Conservation (phyloP, 92 coral and sea anemone genomes). For the Blastomussa wellsi region DNA sequence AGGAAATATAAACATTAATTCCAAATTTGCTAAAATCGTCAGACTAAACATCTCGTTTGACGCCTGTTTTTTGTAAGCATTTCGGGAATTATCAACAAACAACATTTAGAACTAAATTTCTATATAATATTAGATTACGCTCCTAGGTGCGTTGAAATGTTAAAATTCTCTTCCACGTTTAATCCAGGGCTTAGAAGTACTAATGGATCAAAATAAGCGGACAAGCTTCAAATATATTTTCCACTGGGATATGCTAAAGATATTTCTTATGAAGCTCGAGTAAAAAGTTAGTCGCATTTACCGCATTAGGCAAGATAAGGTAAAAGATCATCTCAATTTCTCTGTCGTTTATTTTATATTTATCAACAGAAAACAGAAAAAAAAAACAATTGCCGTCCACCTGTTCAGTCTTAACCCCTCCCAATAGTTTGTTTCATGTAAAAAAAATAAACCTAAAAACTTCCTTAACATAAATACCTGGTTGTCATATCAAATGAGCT, state of each 20-base stretch:
- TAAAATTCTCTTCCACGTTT: background rate
- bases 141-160: background rate
- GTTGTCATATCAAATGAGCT: constrained; percentile 56
- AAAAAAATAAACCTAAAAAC: constrained; percentile 3
- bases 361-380: constrained; percentile 20
- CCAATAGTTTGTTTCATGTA: constrained; percentile 11
- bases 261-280: background rate
- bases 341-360: constrained; percentile 15
- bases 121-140: background rate
- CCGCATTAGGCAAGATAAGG: background rate
- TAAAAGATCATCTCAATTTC: constrained; percentile 19
- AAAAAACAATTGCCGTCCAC: background rate
- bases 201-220: background rate
- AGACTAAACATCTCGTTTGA: constrained; percentile 44
- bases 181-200: background rate
- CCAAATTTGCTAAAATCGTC: background rate
- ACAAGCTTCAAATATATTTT: no score
- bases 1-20: constrained; percentile 21
- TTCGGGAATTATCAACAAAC: constrained; percentile 22
- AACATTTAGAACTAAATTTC: constrained; percentile 18
- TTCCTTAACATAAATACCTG: constrained; percentile 11
- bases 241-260: background rate
- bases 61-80: constrained; percentile 23
- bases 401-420: background rate
- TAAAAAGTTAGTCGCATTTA: constrained; percentile 24